Evolutionary conservation across 1,140 invertebrate genomes (phyloP), one percentile per base, ranked within the genome.

Genomic region (Drosophila pachea): DNA sequence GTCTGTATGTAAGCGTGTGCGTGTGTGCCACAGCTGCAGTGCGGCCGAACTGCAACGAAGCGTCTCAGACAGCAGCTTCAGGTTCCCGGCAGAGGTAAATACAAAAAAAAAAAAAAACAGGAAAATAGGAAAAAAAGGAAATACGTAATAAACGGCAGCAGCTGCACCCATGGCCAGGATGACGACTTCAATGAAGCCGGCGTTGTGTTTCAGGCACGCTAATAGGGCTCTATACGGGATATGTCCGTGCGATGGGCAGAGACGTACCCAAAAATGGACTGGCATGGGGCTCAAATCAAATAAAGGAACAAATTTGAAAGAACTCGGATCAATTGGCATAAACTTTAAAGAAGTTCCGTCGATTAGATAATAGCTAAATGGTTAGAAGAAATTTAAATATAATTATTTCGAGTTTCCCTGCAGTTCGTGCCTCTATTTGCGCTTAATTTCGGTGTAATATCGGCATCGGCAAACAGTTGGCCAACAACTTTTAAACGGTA

Each of bases 171-270:
- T 67, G 54, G 36, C 22, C 49, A 78, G 72, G 76, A 78, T 78
- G 76, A 79, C 73, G 76, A 78, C 76, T 78, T 79, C 58, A 64
- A 79, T 67, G 62, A 43, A 40, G 61, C 54, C 59, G 71, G 74
- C 67, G 65, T 82, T 68, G 71, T 69, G 68, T 82, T 74, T 72
- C 78, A 68, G 56, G 50, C 69, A 74, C 60, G 67, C 40, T 82
- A 82, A 83, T 78, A 74, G 75, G 59, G 55, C 75, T 66, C 42
- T 40, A 32, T 53, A 42, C 43, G 61, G 32, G 32, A 36, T 55
- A 33, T 36, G 7, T 22, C 48, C 29, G 47, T 48, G n/a, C 47
- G 60, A 32, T 22, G 43, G 33, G 11, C 76, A 78, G 67, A 29
- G 76, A 56, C 76, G 62, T 60, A 7, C 40, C 16, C 45, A 29